These are phyloP conservation scores for Xerus rutilus DNA, from an alignment of 2,797 vertebrate genomes.

Conservation along the genomic window DNA sequence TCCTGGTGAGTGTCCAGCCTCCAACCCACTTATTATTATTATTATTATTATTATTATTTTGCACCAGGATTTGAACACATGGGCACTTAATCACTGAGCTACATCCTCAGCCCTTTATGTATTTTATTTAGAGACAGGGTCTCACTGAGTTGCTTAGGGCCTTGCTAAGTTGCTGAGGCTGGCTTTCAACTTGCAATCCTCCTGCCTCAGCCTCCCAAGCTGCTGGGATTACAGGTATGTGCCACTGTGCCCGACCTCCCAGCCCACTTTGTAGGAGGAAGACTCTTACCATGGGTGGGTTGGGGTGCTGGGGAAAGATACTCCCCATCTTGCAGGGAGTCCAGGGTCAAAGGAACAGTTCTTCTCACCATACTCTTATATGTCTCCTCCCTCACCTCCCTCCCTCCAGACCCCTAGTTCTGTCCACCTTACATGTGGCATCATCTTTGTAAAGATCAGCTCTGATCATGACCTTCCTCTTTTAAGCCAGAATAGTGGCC, in stretches of 20 bases:
- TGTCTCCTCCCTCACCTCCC: not conserved
- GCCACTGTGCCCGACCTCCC: not conserved
- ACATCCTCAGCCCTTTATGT: too few species aligned
- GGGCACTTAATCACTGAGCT: too few species aligned
- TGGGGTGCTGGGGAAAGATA: not conserved
- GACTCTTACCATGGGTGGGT: not conserved
- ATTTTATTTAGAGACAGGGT: too few species aligned
- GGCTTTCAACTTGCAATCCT: too few species aligned
- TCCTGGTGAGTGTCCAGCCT: not conserved
- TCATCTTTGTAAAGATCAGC: conserved; percentile 21
- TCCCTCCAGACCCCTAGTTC: not conserved
- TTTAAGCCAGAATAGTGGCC: not conserved
- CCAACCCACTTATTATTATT: too few species aligned
- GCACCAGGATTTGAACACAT: too few species aligned
- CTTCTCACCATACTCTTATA: not conserved
- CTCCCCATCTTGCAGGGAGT: not conserved
- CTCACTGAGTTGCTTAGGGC: too few species aligned
- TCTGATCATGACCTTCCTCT: not conserved
- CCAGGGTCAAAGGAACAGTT: not conserved
- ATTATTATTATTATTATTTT: too few species aligned
- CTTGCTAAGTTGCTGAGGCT: too few species aligned
- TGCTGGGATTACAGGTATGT: too few species aligned
- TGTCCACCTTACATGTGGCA: not conserved
- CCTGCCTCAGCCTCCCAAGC: too few species aligned
- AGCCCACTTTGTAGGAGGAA: not conserved